Base-by-base conservation (phyloP, 2,888 invertebrate species). In the Tetranychus piercei region DNA sequence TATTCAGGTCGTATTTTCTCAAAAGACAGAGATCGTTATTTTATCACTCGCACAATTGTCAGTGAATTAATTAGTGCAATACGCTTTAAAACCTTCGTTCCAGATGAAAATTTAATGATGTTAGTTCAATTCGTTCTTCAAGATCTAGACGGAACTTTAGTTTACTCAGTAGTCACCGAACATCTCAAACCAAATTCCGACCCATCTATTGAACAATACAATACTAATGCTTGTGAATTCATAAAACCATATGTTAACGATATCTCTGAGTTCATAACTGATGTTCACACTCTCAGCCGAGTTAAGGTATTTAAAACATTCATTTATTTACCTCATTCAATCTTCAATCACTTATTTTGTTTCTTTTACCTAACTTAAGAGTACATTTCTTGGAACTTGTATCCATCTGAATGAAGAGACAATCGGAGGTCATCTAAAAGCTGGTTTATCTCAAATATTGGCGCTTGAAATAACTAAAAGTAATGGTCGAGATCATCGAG, bases 271-370 rank as follows among this genome's bases (percentile, higher is more conserved):
- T 92, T 99, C 82, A 86, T 99, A 77, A 90, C 92, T 11, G 99
- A 99, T 83, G 91, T 96, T 78, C 94, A 99, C 81, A 92, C 96
- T 1, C 86, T 99, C 75, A 92, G 91, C 79, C 96, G 95, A 86
- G 89, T 99, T 78, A 97, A 96, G 88, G 94, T 93, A 82, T 78
- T 74, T 6, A 0, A 7, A 66, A 71, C 20, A 34, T 44, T 43
- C 55, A 15, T 9, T 15, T 20, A 70, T 44, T 1, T 6, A n/a
- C 69, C 23, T 1, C 22, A 5, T 18, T 73, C n/a, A n/a, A 18
- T 22, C n/a, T 11, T 20, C 43, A 15, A 69, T 69, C 20, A 65
- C 18, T 44, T 73, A 73, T 73, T 64, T 73, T 74, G 44, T 74
- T 45, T 74, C 43, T 76, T 77, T 65, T 75, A 73, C 71, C 72